Conservation (phyloP, 2,113 vertebrate species). For the Lasiurus cinereus region DNA sequence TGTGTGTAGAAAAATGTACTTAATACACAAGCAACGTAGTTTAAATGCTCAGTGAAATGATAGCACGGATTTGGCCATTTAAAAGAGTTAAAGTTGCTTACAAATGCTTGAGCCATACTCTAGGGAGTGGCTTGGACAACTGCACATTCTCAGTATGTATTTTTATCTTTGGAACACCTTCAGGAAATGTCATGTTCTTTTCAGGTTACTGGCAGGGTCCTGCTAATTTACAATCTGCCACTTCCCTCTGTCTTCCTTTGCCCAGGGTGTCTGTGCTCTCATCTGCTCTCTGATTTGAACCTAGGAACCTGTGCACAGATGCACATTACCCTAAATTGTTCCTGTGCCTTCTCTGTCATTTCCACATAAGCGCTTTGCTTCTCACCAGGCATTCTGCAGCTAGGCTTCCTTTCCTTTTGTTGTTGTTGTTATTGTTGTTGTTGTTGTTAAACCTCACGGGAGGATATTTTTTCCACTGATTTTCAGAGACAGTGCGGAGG, state of each 20-base stretch:
- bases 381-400: not conserved
- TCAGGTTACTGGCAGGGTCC: constrained; percentile 46
- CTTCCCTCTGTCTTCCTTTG: not conserved
- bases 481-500: no score
- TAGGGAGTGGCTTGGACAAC: not conserved
- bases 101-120: not conserved
- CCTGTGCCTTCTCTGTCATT: not conserved
- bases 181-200: constrained; percentile 57
- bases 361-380: constrained; percentile 34
- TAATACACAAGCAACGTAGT: constrained; percentile 1
- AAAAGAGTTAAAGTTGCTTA: not conserved
- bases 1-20: not conserved
- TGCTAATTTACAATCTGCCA: constrained; percentile 73
- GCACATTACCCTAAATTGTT: constrained; percentile 17
- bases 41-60: constrained; percentile 16
- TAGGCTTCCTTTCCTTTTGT: no score
- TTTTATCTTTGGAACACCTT: constrained; percentile 57
- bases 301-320: constrained; percentile 6
- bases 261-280: not conserved
- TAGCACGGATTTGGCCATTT: not conserved
- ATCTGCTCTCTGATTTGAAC: not conserved
- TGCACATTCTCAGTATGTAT: not conserved
- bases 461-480: no score
- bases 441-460: no score
- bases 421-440: no score